Conservation (phyloP, 2,113 vertebrate genomes). For the Leucosticte australis region DNA sequence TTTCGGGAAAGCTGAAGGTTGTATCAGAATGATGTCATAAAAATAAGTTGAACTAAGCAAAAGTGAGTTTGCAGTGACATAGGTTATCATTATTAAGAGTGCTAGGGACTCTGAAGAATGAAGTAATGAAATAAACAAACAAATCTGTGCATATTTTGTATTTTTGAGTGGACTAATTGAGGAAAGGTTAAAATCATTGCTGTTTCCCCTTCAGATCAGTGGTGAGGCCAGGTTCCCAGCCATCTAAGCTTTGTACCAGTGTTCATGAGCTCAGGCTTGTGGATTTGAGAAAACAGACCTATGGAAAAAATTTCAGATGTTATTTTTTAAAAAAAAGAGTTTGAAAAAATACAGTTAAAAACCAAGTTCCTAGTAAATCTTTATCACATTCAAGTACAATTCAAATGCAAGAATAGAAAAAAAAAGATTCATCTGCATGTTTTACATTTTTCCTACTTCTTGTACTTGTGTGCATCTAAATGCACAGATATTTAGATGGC, state of each 20-base stretch:
- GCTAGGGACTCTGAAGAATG: background rate
- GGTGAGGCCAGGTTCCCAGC: background rate
- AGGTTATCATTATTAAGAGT: background rate
- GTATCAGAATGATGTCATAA: background rate
- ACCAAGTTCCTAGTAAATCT: background rate
- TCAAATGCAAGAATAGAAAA: background rate
- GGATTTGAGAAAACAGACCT: background rate
- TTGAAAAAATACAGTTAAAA: background rate
- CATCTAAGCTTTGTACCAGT: background rate
- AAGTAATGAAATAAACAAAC: background rate
- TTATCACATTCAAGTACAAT: background rate
- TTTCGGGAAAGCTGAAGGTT: background rate
- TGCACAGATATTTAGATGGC: background rate
- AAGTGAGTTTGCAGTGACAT: background rate
- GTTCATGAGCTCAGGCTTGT: background rate
- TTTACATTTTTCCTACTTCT: background rate
- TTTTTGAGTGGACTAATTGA: background rate
- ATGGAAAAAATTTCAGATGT: background rate
- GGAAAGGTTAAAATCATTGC: background rate
- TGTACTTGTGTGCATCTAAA: background rate
- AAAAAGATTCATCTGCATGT: background rate
- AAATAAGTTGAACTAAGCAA: background rate
- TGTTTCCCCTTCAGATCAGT: background rate
- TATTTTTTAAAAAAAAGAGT: background rate
- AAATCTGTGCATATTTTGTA: background rate